Evolutionary conservation across 2,797 vertebrate species (phyloP).

Genomic region (Ceryle rudis): DNA sequence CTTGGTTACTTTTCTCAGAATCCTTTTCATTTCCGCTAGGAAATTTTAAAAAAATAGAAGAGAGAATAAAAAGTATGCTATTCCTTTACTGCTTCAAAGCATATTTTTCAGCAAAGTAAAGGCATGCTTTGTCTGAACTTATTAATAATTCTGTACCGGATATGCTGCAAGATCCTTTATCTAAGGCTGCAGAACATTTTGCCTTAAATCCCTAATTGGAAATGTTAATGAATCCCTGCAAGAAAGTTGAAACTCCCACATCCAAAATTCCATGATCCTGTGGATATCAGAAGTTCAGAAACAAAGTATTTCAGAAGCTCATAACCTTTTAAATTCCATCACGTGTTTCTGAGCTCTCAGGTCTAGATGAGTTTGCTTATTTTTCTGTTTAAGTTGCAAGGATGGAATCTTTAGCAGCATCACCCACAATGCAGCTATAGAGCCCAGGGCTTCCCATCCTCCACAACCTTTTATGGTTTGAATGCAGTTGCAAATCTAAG

Average conservation of each 20-base stretch:
- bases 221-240: constrained; percentile 16
- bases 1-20: constrained; percentile 48
- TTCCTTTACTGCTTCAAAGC: constrained; percentile 67
- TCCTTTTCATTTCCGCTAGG: constrained; percentile 80
- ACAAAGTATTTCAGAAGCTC: neutral
- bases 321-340: neutral
- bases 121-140: constrained; percentile 32
- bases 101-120: constrained; percentile 60
- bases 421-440: constrained; percentile 36
- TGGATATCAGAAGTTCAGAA: neutral
- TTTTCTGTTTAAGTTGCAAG: constrained; percentile 14
- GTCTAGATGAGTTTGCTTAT: neutral
- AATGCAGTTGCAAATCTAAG: constrained; percentile 50
- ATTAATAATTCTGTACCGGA: constrained; percentile 44
- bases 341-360: neutral
- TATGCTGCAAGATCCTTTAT: constrained; percentile 41
- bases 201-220: constrained; percentile 8
- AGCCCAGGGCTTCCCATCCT: constrained; percentile 33
- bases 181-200: neutral
- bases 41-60: constrained; percentile 68
- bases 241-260: neutral
- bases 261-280: neutral
- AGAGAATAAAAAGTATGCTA: constrained; percentile 34
- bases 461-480: neutral
- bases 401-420: constrained; percentile 51